A percentile compares a stretch with the other conserved stretches of the same genome.
Conservation (phyloP, 2,888 invertebrate species). For the Tanytarsus gracilentus region DNA sequence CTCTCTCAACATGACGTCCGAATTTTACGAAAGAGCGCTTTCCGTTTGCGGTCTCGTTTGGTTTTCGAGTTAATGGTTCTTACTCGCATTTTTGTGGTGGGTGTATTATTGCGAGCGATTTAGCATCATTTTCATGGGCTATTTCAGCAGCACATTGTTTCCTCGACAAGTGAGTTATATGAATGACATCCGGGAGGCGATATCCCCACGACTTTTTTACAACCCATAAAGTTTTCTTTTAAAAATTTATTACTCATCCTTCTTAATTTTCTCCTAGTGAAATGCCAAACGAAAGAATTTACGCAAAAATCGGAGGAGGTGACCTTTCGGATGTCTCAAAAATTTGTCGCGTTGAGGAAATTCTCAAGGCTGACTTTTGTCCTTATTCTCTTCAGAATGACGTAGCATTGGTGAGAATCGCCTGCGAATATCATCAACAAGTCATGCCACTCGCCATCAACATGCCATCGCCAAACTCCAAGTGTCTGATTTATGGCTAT, state of each 20-base stretch:
- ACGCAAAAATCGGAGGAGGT: neutral
- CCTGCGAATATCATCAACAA: neutral
- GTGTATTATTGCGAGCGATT: neutral
- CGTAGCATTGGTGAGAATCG: neutral
- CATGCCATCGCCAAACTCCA: neutral
- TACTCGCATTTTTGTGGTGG: neutral
- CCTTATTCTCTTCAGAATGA: neutral
- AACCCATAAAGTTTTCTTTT: too few species aligned
- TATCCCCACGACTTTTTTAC: neutral
- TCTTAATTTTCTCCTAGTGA: neutral
- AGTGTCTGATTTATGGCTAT: neutral
- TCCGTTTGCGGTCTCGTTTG: neutral
- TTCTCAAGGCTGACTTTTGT: neutral
- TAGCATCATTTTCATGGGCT: neutral
- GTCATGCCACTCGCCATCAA: neutral
- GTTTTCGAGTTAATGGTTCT: neutral
- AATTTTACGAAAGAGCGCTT: neutral
- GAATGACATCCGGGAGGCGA: neutral
- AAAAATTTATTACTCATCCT: neutral
- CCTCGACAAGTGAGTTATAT: neutral
- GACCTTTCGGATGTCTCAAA: neutral
- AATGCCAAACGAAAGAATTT: neutral
- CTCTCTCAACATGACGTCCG: too few species aligned
- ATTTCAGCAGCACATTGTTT: neutral
- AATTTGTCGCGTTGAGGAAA: neutral